A percentile compares a stretch with the other conserved stretches of the same genome.
phyloP scores from a whole-genome alignment of 2,797 vertebrate genomes.

The Squalus acanthias region DNA sequence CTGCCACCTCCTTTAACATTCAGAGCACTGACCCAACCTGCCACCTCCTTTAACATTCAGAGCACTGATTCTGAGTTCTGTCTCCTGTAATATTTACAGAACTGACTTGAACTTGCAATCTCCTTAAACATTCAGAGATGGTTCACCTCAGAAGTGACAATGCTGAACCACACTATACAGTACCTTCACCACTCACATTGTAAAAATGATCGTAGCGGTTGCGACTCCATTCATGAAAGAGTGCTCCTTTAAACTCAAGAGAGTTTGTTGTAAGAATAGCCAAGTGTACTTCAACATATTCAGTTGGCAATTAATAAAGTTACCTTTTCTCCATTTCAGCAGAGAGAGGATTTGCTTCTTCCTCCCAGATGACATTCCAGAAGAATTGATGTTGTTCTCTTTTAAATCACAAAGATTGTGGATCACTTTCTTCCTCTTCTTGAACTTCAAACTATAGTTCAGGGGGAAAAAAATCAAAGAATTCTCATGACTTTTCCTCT shows the following conservation, averaged over 20 bases:
- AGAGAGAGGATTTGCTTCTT: not conserved
- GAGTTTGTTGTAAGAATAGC: not conserved
- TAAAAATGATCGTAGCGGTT: not conserved
- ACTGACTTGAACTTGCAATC: not conserved
- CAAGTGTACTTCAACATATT: not conserved
- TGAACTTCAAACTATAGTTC: not conserved
- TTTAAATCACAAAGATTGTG: not conserved
- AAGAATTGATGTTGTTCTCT: not conserved
- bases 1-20: not conserved
- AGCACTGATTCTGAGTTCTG: not conserved
- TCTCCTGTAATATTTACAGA: too few species aligned
- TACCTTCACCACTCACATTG: not conserved
- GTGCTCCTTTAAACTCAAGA: not conserved
- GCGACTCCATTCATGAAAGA: not conserved
- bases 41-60: not conserved
- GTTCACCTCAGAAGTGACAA: not conserved
- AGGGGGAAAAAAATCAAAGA: not conserved
- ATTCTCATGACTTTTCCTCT: not conserved
- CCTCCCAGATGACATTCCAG: not conserved
- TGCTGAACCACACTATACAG: not conserved
- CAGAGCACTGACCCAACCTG: not conserved
- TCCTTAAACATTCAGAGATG: not conserved
- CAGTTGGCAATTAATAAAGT: not conserved
- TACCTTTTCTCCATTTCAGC: slow-evolving; percentile 28
- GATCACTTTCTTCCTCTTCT: not conserved